phyloP scores from a whole-genome alignment of 2,888 invertebrate species.

The Polydrusus tereticollis region DNA sequence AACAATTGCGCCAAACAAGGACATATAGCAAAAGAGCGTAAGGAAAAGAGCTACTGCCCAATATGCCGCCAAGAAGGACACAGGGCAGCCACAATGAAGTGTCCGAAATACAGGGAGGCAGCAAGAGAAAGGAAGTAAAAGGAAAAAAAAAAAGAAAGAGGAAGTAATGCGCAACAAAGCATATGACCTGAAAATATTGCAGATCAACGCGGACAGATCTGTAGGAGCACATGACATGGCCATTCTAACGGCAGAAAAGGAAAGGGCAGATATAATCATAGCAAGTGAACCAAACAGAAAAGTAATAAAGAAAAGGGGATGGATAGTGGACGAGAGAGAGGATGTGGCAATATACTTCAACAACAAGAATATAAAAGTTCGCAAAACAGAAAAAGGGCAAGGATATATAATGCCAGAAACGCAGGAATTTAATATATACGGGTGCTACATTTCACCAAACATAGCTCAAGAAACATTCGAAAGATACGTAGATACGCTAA shows the following conservation, averaged over 20 bases:
- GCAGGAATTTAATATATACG: not conserved
- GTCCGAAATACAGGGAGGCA: no score
- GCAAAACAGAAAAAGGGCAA: not conserved
- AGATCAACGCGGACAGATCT: conserved; percentile 23
- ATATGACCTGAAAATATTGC: not conserved
- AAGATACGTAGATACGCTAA: no score
- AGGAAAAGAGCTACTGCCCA: not conserved
- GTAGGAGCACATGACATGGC: conserved; percentile 3
- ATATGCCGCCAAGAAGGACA: no score
- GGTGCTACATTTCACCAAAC: not conserved
- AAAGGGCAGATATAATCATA: not conserved
- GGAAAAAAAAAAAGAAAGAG: no score
- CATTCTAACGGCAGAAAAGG: not conserved
- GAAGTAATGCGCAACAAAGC: no score
- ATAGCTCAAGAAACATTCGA: not conserved
- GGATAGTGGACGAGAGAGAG: not conserved
- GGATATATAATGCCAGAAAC: not conserved
- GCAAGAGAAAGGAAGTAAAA: no score
- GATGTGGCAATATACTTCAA: not conserved
- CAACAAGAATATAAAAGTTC: not conserved
- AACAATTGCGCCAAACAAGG: conserved; percentile 31
- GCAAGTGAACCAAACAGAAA: conserved; percentile 17
- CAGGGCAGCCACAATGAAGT: no score
- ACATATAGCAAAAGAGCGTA: conserved; percentile 32
- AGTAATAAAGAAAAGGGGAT: not conserved